These are phyloP conservation scores for Nephrotoma flavescens DNA, from an alignment of 2,888 invertebrate species.

Conservation along the genomic window DNA sequence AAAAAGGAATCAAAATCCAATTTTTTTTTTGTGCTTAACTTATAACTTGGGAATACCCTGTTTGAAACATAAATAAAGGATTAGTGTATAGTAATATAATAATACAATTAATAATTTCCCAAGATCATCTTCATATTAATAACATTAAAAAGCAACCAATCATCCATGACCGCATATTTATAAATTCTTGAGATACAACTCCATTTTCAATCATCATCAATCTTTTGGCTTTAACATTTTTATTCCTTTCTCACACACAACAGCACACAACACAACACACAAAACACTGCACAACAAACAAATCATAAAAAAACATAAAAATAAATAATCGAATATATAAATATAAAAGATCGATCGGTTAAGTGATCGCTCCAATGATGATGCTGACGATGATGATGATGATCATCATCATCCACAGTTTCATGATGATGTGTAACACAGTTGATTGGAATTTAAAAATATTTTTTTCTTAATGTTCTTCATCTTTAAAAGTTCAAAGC, in stretches of 20 bases:
- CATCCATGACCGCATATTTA: not conserved
- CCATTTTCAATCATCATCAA: not conserved
- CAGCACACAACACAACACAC: not conserved
- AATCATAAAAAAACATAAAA: not conserved
- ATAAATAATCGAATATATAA: not conserved
- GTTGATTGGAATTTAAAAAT: not conserved
- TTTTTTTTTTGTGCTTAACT: too few species aligned
- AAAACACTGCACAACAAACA: not conserved
- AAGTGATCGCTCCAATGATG: not conserved
- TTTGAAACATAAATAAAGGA: too few species aligned
- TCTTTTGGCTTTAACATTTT: not conserved
- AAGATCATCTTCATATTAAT: not conserved
- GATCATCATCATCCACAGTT: not conserved
- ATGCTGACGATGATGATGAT: not conserved
- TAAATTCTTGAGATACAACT: not conserved
- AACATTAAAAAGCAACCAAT: not conserved
- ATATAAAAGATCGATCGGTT: not conserved
- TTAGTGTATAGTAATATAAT: not conserved
- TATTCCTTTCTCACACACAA: not conserved
- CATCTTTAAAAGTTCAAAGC: not conserved
- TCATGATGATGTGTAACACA: not conserved
- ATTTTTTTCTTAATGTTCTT: not conserved
- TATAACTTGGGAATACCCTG: too few species aligned
- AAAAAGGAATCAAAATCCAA: too few species aligned
- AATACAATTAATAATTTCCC: not conserved